Conservation (phyloP, 2,113 vertebrate species). For the Malurus melanocephalus region DNA sequence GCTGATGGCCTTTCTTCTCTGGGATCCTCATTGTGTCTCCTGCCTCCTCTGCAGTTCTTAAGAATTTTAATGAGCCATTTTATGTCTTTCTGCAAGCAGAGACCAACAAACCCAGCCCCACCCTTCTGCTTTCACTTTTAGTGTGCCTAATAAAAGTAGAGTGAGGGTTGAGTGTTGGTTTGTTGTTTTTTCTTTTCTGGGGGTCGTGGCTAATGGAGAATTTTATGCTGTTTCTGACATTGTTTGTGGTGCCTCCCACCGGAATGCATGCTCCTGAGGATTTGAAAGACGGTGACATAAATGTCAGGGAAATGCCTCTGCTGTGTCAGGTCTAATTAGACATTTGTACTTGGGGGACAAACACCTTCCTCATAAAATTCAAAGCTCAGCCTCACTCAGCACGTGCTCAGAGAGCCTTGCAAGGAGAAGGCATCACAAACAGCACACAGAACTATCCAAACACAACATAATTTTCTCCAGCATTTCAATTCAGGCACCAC, state of each 20-base stretch:
- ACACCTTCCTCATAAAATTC: slow-evolving; percentile 63
- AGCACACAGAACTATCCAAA: not conserved
- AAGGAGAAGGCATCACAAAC: not conserved
- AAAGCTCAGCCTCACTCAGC: not conserved
- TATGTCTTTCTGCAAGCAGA: slow-evolving; percentile 81
- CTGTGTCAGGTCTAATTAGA: slow-evolving; percentile 77
- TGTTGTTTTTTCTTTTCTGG: slow-evolving; percentile 54
- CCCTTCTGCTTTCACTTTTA: slow-evolving; percentile 77
- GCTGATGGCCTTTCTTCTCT: slow-evolving; percentile 77
- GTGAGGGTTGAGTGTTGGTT: slow-evolving; percentile 11
- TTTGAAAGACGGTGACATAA: slow-evolving; percentile 70
- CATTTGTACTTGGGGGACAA: slow-evolving; percentile 65
- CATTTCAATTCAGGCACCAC: not conserved
- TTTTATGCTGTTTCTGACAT: slow-evolving; percentile 78
- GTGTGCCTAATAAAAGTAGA: slow-evolving; percentile 76
- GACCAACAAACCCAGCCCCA: slow-evolving; percentile 74
- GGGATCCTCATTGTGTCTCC: slow-evolving; percentile 79
- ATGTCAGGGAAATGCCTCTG: slow-evolving; percentile 72
- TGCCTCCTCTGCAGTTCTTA: slow-evolving; percentile 79
- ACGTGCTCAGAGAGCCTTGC: not conserved
- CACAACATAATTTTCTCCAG: not conserved
- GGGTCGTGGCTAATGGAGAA: slow-evolving; percentile 70
- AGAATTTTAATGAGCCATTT: slow-evolving; percentile 89
- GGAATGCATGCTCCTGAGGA: slow-evolving; percentile 58
- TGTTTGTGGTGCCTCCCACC: slow-evolving; percentile 75